Conservation (phyloP, 2,113 vertebrate genomes). For the Psittacara wagleri region DNA sequence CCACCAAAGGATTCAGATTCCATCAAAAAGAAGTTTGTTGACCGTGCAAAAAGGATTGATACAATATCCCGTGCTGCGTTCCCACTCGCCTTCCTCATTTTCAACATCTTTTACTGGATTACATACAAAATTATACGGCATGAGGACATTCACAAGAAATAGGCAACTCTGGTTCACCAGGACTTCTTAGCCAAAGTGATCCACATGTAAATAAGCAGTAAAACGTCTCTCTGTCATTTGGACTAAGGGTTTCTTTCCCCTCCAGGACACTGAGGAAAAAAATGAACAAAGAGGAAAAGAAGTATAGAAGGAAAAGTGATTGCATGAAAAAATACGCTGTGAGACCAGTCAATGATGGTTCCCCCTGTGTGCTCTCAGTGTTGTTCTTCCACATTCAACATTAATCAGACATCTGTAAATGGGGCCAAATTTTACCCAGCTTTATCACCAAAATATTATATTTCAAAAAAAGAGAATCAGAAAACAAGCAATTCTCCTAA, state of each 20-base stretch:
- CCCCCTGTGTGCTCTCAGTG: slow-evolving; percentile 21
- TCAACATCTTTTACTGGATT: slow-evolving; percentile 99
- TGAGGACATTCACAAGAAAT: slow-evolving; percentile 90
- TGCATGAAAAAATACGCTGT: slow-evolving; percentile 30
- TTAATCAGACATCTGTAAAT: slow-evolving; percentile 38
- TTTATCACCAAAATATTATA: slow-evolving; percentile 44
- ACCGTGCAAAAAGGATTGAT: slow-evolving; percentile 97
- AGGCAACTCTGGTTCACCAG: slow-evolving; percentile 58
- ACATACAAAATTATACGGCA: slow-evolving; percentile 98
- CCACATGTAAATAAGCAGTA: slow-evolving; percentile 78
- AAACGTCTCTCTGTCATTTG: slow-evolving; percentile 74
- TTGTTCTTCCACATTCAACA: slow-evolving; percentile 62
- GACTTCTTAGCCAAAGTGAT: slow-evolving; percentile 73
- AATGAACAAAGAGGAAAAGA: slow-evolving; percentile 32
- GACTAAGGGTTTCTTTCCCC: slow-evolving; percentile 54
- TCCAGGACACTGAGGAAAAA: slow-evolving; percentile 57
- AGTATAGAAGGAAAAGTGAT: slow-evolving; percentile 11
- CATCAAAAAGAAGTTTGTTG: slow-evolving; percentile 96
- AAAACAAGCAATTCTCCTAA: neutral
- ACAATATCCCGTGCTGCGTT: slow-evolving; percentile 96
- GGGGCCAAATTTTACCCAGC: slow-evolving; percentile 66
- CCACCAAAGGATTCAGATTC: slow-evolving; percentile 86
- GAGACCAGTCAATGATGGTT: slow-evolving; percentile 31
- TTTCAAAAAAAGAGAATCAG: slow-evolving; percentile 29
- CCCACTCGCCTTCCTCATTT: slow-evolving; percentile 96